Base-by-base conservation (phyloP, 2,113 vertebrate genomes). In the Myotis brandtii region DNA sequence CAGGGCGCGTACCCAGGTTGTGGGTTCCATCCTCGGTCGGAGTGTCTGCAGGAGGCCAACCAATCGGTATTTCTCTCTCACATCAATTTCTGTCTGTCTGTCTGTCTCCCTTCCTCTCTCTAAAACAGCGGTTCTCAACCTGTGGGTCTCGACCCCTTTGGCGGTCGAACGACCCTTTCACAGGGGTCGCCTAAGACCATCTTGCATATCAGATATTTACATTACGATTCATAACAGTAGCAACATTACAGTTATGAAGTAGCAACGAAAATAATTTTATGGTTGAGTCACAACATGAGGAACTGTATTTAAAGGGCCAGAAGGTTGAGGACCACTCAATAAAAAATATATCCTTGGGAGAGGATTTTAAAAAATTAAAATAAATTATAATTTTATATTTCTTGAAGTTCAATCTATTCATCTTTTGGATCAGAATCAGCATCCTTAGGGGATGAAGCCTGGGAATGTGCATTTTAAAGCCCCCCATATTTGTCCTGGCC, bases 351-450 rank as follows among this genome's bases (percentile, higher is more conserved):
- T n/a, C 64, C 64, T 67, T 2, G 1, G 32, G 64, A n/a, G 32
- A n/a, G 64, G 32, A n/a, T 67, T 67, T 17, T 2, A 3, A n/a
- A 67, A 32, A 66, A 66, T 32, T 14, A 66, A 16, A n/a, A 67
- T 67, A 72, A 93, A 85, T 37, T 88, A 59, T 67, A 64, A 77
- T 40, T 81, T 80, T 66, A 0, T 85, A 50, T 85, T 84, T 69
- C 66, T 87, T 32, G 23, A 86, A 81, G 17, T 67, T 7, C 4
- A 54, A 48, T 13, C 37, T 21, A 77, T 50, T 62, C 34, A 82
- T 50, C 20, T 92, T 56, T 40, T 86, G 62, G 69, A 82, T 72
- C 80, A 82, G 46, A 93, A 86, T 93, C 66, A 88, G 56, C 14
- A 83, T 66, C 30, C 2, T 92, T 62, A 86, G 40, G 50, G 80